Percentiles rank a stretch among this genome's conserved stretches.
Evolutionary conservation across 2,113 vertebrate species (phyloP).

Genomic region (Zapus hudsonius): DNA sequence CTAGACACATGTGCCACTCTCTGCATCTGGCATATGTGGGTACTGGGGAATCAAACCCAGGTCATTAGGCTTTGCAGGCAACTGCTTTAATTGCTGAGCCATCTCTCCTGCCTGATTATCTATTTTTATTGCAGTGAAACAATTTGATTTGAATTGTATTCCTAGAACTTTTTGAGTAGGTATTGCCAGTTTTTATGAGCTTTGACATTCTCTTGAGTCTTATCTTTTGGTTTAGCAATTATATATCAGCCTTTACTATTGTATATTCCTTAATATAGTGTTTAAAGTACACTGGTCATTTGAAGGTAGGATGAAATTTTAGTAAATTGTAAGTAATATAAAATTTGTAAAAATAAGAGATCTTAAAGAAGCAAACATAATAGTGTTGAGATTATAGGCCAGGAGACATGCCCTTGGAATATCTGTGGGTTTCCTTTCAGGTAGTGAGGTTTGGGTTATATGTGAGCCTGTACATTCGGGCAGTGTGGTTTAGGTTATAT

Average conservation of each 20-base stretch:
- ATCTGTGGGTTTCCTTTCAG: too few species aligned
- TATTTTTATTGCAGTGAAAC: background rate
- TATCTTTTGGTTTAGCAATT: background rate
- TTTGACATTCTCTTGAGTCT: constrained; percentile 10
- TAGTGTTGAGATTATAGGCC: background rate
- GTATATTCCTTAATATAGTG: background rate
- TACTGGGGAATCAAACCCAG: too few species aligned
- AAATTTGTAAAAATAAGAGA: background rate
- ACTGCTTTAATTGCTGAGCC: too few species aligned
- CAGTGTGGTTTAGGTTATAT: background rate
- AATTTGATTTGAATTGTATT: constrained; percentile 3
- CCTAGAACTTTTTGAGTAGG: background rate
- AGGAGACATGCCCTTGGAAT: background rate
- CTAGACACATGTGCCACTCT: too few species aligned
- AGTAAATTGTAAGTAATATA: background rate
- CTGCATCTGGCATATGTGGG: too few species aligned
- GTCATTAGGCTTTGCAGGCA: too few species aligned
- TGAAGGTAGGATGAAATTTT: background rate
- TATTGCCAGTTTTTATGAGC: too few species aligned
- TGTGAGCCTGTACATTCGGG: too few species aligned
- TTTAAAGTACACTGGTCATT: background rate
- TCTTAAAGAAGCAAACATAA: background rate
- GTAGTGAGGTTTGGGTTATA: too few species aligned
- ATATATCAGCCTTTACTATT: background rate
- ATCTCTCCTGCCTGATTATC: too few species aligned